These are phyloP conservation scores for Rhaphigaster nebulosa DNA, from an alignment of 2,888 invertebrate genomes.

Conservation along the genomic window DNA sequence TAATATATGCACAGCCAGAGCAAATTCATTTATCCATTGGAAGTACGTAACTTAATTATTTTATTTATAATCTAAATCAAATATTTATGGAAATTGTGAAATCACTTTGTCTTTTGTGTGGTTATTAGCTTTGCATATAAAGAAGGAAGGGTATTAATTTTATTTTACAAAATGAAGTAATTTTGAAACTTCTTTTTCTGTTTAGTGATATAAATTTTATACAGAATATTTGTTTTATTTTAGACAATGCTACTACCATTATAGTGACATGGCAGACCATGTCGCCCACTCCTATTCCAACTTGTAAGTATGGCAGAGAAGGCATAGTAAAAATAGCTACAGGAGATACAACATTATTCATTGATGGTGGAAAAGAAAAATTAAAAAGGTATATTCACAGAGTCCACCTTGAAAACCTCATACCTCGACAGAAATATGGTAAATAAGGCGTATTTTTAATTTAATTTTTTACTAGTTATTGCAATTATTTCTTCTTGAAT, in stretches of 20 bases:
- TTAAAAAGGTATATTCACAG: conserved; percentile 83
- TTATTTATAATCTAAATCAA: no score
- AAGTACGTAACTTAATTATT: conserved; percentile 68
- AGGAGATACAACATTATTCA: conserved; percentile 77
- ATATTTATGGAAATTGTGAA: background rate
- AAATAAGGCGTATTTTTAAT: conserved; percentile 64
- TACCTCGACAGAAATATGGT: conserved; percentile 77
- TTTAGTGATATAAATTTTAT: background rate
- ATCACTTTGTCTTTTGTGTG: no score
- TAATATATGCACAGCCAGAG: conserved; percentile 74
- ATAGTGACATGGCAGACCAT: conserved; percentile 88
- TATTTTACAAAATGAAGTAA: background rate
- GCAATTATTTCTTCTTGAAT: background rate
- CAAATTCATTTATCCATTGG: conserved; percentile 79
- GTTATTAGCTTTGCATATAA: no score
- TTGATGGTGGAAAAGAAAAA: conserved; percentile 79
- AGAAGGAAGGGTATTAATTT: no score
- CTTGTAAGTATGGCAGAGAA: conserved; percentile 81
- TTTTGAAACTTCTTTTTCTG: background rate
- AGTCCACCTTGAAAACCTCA: conserved; percentile 76
- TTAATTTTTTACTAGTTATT: background rate
- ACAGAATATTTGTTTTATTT: conserved; percentile 64
- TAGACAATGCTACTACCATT: conserved; percentile 78
- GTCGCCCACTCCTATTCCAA: conserved; percentile 76
- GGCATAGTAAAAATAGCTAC: conserved; percentile 69